These are phyloP conservation scores for Eristalis intricaria DNA, from an alignment of 2,888 invertebrate genomes.

Conservation along the genomic window DNA sequence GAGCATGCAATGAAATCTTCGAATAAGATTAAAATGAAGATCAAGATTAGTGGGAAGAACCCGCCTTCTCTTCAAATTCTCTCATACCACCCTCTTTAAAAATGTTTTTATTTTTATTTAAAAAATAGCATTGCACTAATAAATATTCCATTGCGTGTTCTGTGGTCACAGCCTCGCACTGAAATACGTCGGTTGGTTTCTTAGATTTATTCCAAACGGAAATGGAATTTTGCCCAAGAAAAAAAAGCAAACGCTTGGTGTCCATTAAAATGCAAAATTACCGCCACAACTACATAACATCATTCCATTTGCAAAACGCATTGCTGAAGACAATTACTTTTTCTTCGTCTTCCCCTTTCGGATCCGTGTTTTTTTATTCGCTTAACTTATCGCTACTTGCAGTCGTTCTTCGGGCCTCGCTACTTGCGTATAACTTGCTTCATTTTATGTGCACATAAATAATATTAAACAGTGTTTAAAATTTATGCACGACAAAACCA, in stretches of 20 bases:
- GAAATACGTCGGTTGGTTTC: conserved; percentile 37
- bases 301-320: conserved; percentile 56
- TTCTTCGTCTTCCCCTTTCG: neutral
- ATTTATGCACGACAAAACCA: conserved; percentile 73
- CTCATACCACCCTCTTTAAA: neutral
- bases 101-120: neutral
- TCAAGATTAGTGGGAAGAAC: neutral
- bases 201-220: conserved; percentile 71
- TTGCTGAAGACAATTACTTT: conserved; percentile 62
- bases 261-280: conserved; percentile 67
- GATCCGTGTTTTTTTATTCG: neutral
- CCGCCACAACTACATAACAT: conserved; percentile 19
- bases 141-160: conserved; percentile 68
- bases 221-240: conserved; percentile 57
- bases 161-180: neutral
- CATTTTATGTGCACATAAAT: conserved; percentile 49
- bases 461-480: conserved; percentile 71
- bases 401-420: conserved; percentile 37
- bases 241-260: conserved; percentile 53
- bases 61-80: neutral
- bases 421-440: neutral
- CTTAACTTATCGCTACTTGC: conserved; percentile 63
- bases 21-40: neutral
- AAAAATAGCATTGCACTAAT: conserved; percentile 19
- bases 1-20: neutral